Evolutionary conservation across 2,888 invertebrate species (phyloP), one percentile per base, ranked within the genome.

Genomic region (Xestoiulus laeticollis): DNA sequence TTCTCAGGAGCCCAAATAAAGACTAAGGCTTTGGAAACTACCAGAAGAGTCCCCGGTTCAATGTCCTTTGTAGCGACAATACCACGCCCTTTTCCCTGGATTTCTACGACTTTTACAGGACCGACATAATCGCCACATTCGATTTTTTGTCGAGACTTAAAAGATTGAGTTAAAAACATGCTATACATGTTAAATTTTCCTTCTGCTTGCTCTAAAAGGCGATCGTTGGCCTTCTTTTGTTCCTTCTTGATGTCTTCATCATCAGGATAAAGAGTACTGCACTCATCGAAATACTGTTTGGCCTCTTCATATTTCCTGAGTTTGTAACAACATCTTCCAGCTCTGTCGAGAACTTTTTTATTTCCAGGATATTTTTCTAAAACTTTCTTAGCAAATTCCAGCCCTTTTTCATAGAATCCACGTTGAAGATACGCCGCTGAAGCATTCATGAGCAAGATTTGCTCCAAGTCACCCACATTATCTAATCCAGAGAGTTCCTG

Each of bases 101-200:
- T 59, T 16, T 53, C 32, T 0, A 19, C 26, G n/a, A 86, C 53
- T 14, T 32, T 30, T 12, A 86, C 30, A 1, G 86, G 86, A 26
- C 86, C 86, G 32, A 30, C 22, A 22, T 68, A 86, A 32, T 68
- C 86, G n/a, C 68, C 86, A 32, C 86, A 86, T 30, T 86, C 86
- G 10, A 59, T 5, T 53, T 48, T 48, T 32, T 22, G 22, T 26
- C 30, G 14, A 44, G 86, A 12, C 14, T 59, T 48, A 2, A 12
- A 12, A 19, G 2, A 6, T 30, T n/a, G 1, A 19, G n/a, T 2
- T n/a, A 86, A 33, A 26, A 30, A 53, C 30, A 53, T 30, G 0
- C 12, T 26, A 22, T 86, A n/a, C 12, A 86, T n/a, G 59, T 32
- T 86, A 32, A 32, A 30, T 5, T 53, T 59, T 16, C 83, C 83